Base-by-base conservation (phyloP, 92 coral and sea anemone genomes). In the Parazoanthus atlanticus region DNA sequence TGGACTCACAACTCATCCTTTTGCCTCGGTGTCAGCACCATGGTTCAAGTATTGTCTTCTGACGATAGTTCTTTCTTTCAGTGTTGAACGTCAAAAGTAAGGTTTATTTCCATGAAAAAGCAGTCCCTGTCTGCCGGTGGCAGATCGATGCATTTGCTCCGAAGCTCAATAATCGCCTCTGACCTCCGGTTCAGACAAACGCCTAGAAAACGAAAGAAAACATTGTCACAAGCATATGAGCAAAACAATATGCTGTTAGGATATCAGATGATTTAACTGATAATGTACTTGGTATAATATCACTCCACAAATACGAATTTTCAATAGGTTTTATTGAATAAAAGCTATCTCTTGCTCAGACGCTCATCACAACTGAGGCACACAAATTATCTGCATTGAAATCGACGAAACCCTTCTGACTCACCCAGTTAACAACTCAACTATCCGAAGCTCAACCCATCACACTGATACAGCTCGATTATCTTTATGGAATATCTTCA, bases 1-100 rank as follows among this genome's bases (percentile, higher is more conserved):
- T 32, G 13, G 40, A 95, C 99, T 96, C 91, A 96, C 99, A 96
- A 81, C 82, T 96, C 99, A 40, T 96, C 99, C 85, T 95, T 96
- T 78, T 96, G 99, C 91, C 96, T 92, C 41, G 98, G 99, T 83
- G 99, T 96, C 81, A 96, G 90, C 88, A 96, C 99, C 99, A 96
- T 96, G 93, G 92, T 93, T 93, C 72, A 74, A 71, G 85, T 74
- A 88, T 91, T 89, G 71, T 52, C 78, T 78, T 79, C 81, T 58
- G 46, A 79, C 66, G 58, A 85, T 85, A 76, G 83, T 58, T 85
- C 41, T 89, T 89, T 61, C 85, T 84, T 79, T 79, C 56, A 85
- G 73, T 79, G 67, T 73, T 52, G 81, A 85, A 88, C 90, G 79
- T 80, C 92, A 88, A 91, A 75, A 88, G 84, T 61, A 69, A 80